These are phyloP conservation scores for Disparrhopalites patrizii DNA, from an alignment of 2,888 invertebrate species.

Conservation along the genomic window DNA sequence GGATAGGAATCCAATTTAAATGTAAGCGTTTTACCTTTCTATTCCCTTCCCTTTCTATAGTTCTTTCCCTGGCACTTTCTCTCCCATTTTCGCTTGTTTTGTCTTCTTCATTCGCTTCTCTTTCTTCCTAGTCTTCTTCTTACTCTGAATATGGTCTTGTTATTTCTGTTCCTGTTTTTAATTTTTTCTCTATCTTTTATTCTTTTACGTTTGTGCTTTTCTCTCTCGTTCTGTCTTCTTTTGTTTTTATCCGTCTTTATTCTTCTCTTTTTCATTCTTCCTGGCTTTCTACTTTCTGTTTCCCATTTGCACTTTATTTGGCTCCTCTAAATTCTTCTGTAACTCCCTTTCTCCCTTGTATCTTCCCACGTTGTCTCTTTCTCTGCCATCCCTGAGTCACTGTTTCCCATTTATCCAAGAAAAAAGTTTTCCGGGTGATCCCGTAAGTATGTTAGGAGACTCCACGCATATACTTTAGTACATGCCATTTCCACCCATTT, in stretches of 20 bases:
- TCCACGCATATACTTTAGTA: too few relatives aligned
- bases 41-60: too few relatives aligned
- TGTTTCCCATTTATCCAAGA: not conserved
- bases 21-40: too few relatives aligned
- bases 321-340: not conserved
- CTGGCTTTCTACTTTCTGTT: conserved; percentile 1
- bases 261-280: conserved; percentile 12
- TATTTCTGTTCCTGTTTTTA: too few relatives aligned
- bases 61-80: too few relatives aligned
- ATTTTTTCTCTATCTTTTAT: not conserved
- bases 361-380: not conserved
- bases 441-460: too few relatives aligned
- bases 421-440: conserved; percentile 2
- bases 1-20: too few relatives aligned
- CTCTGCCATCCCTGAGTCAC: not conserved
- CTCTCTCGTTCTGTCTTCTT: not conserved
- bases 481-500: too few relatives aligned
- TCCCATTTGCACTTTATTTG: conserved; percentile 1
- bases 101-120: too few relatives aligned
- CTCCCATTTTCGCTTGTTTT: too few relatives aligned
- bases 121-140: too few relatives aligned
- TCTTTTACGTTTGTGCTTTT: not conserved
- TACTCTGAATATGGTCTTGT: too few relatives aligned
- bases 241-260: conserved; percentile 14
- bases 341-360: not conserved